Base-by-base conservation (phyloP, 2,888 invertebrate species). In the Brachypterus glaber region DNA sequence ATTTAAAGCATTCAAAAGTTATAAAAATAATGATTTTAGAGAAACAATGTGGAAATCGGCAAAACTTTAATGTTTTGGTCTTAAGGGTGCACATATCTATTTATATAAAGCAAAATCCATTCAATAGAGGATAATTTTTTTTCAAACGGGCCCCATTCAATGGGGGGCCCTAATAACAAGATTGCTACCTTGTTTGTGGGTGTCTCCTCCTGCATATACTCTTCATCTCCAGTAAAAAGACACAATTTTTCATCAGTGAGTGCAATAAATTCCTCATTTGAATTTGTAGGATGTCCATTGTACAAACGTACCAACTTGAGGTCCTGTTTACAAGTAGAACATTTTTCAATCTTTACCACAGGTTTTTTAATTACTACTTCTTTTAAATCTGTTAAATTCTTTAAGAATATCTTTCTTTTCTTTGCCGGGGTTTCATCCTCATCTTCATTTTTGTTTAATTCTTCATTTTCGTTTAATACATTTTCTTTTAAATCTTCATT, bases 251-350 rank as follows among this genome's bases (percentile, higher is more conserved):
- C 79, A 69, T 85, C 76, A 9, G 79, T 82, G 43, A 87, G 69
- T 13, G 82, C 81, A 43, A 84, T 70, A 58, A 74, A 80, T 63
- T 87, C 87, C 57, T 86, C 85, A 33, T 78, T 73, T 33, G 86
- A 77, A 61, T 79, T 70, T 51, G 79, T 78, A 30, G 83, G 81
- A 62, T 85, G 85, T n/a, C 86, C 86, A 52, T 76, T 73, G 58
- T 79, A 86, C 27, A 77, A 36, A 2, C 46, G 35, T 11, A 58
- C 48, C 18, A 55, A 52, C 18, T 60, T 51, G 3, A 52, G 34
- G 37, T 54, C 53, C 42, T 65, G 64, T 44, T 54, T 56, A 42
- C 66, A 66, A 33, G 58, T 50, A 17, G 35, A 41, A 48, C 65
- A 66, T 17, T 53, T 43, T 29, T 51, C 49, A 3, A 26, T n/a